Evolutionary conservation across 2,113 vertebrate species (phyloP).

Genomic region (Anseranas semipalmata): DNA sequence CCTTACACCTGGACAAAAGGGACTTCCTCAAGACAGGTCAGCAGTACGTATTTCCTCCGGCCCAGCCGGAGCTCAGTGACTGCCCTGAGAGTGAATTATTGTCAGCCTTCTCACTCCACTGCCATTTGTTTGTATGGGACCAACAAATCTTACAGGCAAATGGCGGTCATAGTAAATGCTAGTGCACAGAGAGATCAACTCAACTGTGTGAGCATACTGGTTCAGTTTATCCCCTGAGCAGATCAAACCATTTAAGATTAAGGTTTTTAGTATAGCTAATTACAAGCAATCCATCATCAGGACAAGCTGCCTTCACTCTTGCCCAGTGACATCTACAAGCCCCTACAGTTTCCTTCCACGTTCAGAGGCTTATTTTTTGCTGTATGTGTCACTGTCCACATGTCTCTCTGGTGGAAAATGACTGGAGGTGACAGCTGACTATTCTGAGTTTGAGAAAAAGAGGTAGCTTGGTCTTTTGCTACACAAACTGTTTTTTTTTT

Average conservation of each 20-base stretch:
- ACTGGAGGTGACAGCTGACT: neutral
- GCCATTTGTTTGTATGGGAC: neutral
- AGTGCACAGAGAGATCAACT: conserved; percentile 22
- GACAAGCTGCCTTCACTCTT: neutral
- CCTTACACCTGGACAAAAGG: neutral
- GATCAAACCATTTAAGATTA: conserved; percentile 51
- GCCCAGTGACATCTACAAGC: neutral
- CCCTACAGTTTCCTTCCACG: neutral
- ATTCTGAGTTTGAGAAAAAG: neutral
- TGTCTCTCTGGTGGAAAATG: neutral
- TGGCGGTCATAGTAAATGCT: neutral
- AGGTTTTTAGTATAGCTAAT: conserved; percentile 24
- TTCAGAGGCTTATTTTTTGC: neutral
- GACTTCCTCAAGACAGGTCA: neutral
- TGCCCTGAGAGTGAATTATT: neutral
- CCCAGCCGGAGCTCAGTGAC: neutral
- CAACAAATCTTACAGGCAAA: neutral
- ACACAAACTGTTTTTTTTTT: neutral
- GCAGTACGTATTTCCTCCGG: neutral
- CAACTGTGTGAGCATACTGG: neutral
- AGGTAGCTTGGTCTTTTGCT: neutral
- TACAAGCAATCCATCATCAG: neutral
- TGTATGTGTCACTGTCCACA: neutral
- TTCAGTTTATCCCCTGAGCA: conserved; percentile 20
- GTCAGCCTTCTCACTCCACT: neutral